Evolutionary conservation across 2,888 invertebrate genomes (phyloP).

Genomic region (Melanostoma mellinum): DNA sequence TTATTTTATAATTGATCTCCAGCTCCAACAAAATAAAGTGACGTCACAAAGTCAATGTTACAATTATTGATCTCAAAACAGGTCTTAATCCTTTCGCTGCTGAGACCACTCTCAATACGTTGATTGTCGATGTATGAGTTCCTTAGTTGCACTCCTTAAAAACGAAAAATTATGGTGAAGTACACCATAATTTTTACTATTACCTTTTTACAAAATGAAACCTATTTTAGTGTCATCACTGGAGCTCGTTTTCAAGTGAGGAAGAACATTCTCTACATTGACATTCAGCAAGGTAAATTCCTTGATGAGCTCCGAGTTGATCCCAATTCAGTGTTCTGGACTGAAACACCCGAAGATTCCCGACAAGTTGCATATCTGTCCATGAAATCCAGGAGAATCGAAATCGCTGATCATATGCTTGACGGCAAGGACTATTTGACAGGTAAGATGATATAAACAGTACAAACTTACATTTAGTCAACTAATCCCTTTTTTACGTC

Average conservation of each 20-base stretch:
- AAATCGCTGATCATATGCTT: slow-evolving; percentile 12
- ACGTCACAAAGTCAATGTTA: no score
- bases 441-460: background rate
- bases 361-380: background rate
- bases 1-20: no score
- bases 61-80: no score
- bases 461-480: no score
- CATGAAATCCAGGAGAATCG: background rate
- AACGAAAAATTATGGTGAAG: no score
- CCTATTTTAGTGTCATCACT: slow-evolving; percentile 17
- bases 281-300: slow-evolving; percentile 24
- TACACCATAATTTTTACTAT: no score
- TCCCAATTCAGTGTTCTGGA: background rate
- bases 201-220: no score
- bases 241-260: background rate
- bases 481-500: background rate
- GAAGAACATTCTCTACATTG: slow-evolving; percentile 1
- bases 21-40: no score
- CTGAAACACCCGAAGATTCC: background rate
- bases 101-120: no score
- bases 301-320: background rate
- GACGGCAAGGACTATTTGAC: background rate
- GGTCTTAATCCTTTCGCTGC: no score
- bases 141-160: no score
- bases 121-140: no score